Base-by-base conservation (phyloP, 1,140 invertebrate genomes). In the Triops cancriformis region DNA sequence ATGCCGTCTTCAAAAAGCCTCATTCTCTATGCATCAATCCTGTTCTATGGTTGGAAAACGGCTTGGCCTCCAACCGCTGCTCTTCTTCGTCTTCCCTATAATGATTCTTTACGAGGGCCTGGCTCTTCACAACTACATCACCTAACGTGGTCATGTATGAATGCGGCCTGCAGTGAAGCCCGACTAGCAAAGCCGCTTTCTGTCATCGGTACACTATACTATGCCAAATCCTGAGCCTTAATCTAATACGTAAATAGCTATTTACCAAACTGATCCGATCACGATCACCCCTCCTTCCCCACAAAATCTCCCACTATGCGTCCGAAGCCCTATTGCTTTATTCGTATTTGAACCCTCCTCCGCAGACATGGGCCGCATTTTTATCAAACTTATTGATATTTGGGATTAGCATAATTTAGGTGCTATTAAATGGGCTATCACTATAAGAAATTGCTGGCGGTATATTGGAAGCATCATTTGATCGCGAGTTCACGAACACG, bases 191-290 rank as follows among this genome's bases (percentile, higher is more conserved):
- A 64, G 51, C 51, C 51, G 51, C 51, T 64, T 64, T 64, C 14
- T 18, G 14, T 64, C 6, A 37, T 37, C 31, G 31, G 31, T 37
- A 2, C 51, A 6, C 51, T 64, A n/a, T 64, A 18, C 51, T 64
- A n/a, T 64, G 51, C 18, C 23, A 9, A 18, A 18, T 23, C 0
- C 10, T 64, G 18, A 18, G 18, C 14, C 51, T 64, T 23, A 23
- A 64, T 64, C 51, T 18, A 64, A 64, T 64, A 64, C 51, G 51
- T 64, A 64, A 64, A 64, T 64, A 64, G 51, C 51, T 64, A 23
- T 23, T 64, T 64, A 64, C n/a, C 14, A 64, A 64, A 23, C 10
- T 64, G 51, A 64, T 64, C 51, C 51, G 51, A 64, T 64, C 51
- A 64, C 51, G 51, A 64, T 6, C 51, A 64, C 51, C 23, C 5